Percentiles rank a stretch among this genome's conserved stretches.
Conservation (phyloP, 2,888 invertebrate genomes). For the Drosophila melanocephala region DNA sequence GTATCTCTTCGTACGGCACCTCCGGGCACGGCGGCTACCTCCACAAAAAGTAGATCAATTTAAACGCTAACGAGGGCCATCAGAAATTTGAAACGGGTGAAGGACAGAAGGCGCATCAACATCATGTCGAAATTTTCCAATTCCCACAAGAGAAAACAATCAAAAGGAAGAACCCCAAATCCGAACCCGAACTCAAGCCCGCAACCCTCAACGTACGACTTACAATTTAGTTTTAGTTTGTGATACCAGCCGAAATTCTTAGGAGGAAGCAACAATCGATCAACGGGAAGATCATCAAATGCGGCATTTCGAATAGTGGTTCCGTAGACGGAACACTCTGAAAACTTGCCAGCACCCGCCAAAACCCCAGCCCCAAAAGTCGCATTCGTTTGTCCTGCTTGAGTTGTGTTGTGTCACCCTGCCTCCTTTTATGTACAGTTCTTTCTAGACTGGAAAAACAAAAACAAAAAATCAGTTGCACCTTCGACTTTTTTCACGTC, state of each 20-base stretch:
- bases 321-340: slow-evolving; percentile 25
- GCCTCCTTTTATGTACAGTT: slow-evolving; percentile 69
- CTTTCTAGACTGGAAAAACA: slow-evolving; percentile 66
- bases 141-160: slow-evolving; percentile 23
- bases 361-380: slow-evolving; percentile 11
- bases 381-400: slow-evolving; percentile 47
- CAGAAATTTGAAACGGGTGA: slow-evolving; percentile 67
- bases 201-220: slow-evolving; percentile 76
- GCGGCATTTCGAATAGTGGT: slow-evolving; percentile 32
- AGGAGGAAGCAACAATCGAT: slow-evolving; percentile 53
- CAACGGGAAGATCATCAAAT: slow-evolving; percentile 39
- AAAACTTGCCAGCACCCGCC: slow-evolving; percentile 61
- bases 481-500: slow-evolving; percentile 73
- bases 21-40: slow-evolving; percentile 66
- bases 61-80: slow-evolving; percentile 67
- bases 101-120: slow-evolving; percentile 58
- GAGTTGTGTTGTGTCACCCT: slow-evolving; percentile 39
- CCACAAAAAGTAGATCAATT: slow-evolving; percentile 83
- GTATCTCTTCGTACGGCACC: slow-evolving; percentile 46
- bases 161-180: slow-evolving; percentile 31
- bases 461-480: slow-evolving; percentile 68
- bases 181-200: slow-evolving; percentile 50
- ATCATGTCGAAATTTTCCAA: slow-evolving; percentile 50
- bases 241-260: slow-evolving; percentile 83
- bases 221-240: slow-evolving; percentile 84